Evolutionary conservation across 2,888 invertebrate genomes (phyloP).

Genomic region (Calameuta idolon): DNA sequence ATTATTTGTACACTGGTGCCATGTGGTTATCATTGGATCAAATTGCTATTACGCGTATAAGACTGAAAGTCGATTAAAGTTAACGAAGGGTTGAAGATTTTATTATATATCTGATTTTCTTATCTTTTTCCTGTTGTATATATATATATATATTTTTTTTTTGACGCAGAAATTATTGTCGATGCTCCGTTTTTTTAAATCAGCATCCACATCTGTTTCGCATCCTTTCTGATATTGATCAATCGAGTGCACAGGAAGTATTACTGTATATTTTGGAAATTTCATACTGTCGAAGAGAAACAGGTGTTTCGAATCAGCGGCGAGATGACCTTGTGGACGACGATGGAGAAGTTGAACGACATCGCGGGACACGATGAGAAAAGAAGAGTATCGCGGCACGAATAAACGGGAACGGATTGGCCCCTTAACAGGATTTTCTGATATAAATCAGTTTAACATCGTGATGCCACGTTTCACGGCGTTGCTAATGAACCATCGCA

Average conservation of each 20-base stretch:
- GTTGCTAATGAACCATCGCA: constrained; percentile 33
- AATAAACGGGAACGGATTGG: constrained; percentile 24
- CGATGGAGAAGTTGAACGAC: not conserved
- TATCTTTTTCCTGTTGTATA: not conserved
- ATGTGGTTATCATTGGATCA: not conserved
- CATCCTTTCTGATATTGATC: not conserved
- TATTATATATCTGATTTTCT: constrained; percentile 4
- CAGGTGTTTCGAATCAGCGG: not conserved
- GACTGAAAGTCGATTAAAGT: constrained; percentile 18
- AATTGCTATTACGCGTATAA: constrained; percentile 9
- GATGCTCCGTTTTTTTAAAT: not conserved
- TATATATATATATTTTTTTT: not conserved
- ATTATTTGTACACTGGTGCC: too few relatives aligned
- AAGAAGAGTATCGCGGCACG: constrained; percentile 1
- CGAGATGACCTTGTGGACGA: not conserved
- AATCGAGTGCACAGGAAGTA: not conserved
- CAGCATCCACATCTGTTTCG: not conserved
- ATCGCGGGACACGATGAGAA: not conserved
- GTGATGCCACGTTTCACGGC: constrained; percentile 21
- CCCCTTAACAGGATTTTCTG: constrained; percentile 31
- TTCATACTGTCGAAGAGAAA: not conserved
- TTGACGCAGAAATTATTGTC: not conserved
- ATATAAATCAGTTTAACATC: constrained; percentile 32
- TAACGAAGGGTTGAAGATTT: constrained; percentile 13
- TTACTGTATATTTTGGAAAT: not conserved